Base-by-base conservation (phyloP, 2,888 invertebrate species). In the Heteromurus nitidus region DNA sequence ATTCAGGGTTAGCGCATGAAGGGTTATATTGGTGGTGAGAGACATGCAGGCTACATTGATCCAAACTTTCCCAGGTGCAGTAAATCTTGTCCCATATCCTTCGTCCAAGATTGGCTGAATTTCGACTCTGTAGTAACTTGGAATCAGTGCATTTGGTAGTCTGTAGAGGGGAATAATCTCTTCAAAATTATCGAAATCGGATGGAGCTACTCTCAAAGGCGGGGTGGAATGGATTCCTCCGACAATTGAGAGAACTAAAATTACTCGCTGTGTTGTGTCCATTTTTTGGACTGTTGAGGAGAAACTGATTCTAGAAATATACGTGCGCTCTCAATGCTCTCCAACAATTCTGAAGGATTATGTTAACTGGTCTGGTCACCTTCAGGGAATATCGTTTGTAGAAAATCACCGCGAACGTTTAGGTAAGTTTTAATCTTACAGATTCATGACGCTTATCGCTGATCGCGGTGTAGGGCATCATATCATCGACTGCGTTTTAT, bases 11-110 rank as follows among this genome's bases (percentile, higher is more conserved):
- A 69, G 68, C 2, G 85, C 60, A 70, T 85, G 83, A 1, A 85
- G 42, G 1, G 75, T 73, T 11, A 85, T 65, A 16, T 60, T 68
- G 5, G 13, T 74, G 0, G 82, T 74, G 16, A 42, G 20, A 1
- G 30, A 0, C 1, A 50, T 11, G 18, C 80, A 82, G n/a, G 36
- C 16, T 1, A 77, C 65, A 18, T 64, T 73, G 22, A 86, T 86
- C 30, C 28, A 22, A 11, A 85, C 81, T 47, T 69, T 83, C 18
- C 84, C 84, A 1, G 85, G 84, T 18, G 81, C 80, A n/a, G 84
- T 85, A 60, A 84, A 86, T 50, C 30, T 60, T 0, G 50, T 26
- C 11, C 70, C 84, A 11, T 70, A 24, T 3, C 75, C 79, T 18
- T 62, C 60, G 42, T 83, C 79, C 22, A 85, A 36, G 28, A 84